Percentiles rank a stretch among this genome's conserved stretches.
phyloP scores from a whole-genome alignment of 2,797 vertebrate species.

The Sebastiscus albofasciatus region DNA sequence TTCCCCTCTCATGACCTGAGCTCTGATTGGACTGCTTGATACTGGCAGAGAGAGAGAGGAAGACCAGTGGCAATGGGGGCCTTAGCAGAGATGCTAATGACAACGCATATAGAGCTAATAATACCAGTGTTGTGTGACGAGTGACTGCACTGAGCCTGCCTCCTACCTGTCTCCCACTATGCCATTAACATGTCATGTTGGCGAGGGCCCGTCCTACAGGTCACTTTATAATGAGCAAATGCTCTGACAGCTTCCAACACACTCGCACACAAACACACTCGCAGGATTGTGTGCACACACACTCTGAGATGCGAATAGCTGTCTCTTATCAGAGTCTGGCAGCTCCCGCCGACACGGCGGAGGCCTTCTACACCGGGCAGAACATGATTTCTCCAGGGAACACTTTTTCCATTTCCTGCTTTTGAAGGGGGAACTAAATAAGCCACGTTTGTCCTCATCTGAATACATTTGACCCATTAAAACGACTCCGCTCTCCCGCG shows the following conservation, averaged over 20 bases:
- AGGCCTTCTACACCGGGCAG: conserved; percentile 89
- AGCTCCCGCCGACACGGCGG: conserved; percentile 75
- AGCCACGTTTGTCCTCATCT: conserved; percentile 95
- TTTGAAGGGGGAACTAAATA: conserved; percentile 95
- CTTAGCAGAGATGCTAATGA: conserved; percentile 53
- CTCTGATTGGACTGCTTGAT: conserved; percentile 44
- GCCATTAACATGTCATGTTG: conserved; percentile 89
- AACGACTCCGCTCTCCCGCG: conserved; percentile 84
- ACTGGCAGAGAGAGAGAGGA: conserved; percentile 84
- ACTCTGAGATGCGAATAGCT: conserved; percentile 58
- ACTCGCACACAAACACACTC: conserved; percentile 29
- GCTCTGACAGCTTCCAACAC: conserved; percentile 88
- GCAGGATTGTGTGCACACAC: conserved; percentile 15
- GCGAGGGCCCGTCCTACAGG: conserved; percentile 86
- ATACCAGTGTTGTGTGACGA: conserved; percentile 40
- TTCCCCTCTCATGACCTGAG: conserved; percentile 52
- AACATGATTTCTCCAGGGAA: conserved; percentile 96
- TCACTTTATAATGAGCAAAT: conserved; percentile 94
- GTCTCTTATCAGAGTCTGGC: conserved; percentile 78
- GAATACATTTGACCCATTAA: conserved; percentile 97
- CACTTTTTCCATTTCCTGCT: conserved; percentile 97
- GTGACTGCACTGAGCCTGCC: conserved; percentile 72
- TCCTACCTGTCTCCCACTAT: conserved; percentile 89
- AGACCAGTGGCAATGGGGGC: conserved; percentile 5
- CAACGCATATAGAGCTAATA: conserved; percentile 49